Percentiles rank a stretch among this genome's conserved stretches.
phyloP scores from a whole-genome alignment of 2,888 invertebrate species.

The Luffia ferchaultella region DNA sequence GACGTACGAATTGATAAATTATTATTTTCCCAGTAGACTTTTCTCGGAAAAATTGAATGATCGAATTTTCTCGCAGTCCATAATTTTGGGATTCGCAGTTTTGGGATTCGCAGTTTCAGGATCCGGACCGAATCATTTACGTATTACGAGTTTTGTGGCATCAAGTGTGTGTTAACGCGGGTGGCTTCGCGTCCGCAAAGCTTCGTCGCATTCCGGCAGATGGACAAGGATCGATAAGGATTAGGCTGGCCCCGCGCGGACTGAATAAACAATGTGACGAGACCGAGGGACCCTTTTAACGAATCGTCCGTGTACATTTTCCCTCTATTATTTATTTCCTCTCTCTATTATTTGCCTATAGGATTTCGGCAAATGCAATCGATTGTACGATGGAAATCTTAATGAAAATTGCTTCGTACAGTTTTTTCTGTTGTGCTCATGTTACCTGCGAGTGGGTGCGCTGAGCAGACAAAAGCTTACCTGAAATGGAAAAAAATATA shows the following conservation, averaged over 20 bases:
- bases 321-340: slow-evolving; percentile 27
- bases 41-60: too few species aligned
- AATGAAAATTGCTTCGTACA: neutral
- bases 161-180: neutral
- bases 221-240: slow-evolving; percentile 10
- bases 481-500: slow-evolving; percentile 3
- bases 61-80: too few species aligned
- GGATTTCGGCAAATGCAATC: neutral
- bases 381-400: neutral
- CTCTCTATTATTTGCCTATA: neutral
- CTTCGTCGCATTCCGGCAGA: slow-evolving; percentile 8
- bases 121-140: too few species aligned
- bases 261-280: slow-evolving; percentile 63
- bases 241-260: slow-evolving; percentile 31
- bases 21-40: too few species aligned
- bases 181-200: slow-evolving; percentile 7
- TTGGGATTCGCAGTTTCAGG: too few species aligned
- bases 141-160: too few species aligned
- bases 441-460: neutral
- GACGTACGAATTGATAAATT: too few species aligned
- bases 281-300: slow-evolving; percentile 55
- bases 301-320: slow-evolving; percentile 35
- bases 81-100: too few species aligned
- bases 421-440: neutral
- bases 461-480: neutral